A percentile compares a stretch with the other conserved stretches of the same genome.
Conservation (phyloP, 2,888 invertebrate genomes). For the Chelonus formosanus region DNA sequence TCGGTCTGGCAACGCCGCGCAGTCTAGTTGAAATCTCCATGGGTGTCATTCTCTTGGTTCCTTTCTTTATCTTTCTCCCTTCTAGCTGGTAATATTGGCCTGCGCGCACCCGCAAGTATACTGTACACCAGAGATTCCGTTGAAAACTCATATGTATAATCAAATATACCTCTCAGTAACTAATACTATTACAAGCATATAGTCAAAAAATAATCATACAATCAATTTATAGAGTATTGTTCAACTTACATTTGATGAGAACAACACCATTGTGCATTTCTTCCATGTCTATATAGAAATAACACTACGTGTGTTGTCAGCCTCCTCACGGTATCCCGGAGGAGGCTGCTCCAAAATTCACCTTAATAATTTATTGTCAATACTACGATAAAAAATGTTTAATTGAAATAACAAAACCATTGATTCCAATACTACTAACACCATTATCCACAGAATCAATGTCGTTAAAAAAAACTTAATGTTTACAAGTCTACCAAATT, state of each 20-base stretch:
- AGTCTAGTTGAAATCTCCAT: constrained; percentile 35
- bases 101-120: constrained; percentile 4
- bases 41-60: constrained; percentile 34
- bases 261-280: constrained; percentile 77
- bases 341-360: constrained; percentile 31
- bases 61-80: constrained; percentile 30
- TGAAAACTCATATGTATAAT: neutral
- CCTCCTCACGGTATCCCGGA: constrained; percentile 24
- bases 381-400: neutral
- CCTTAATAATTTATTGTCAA: constrained; percentile 9
- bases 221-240: no score
- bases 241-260: constrained; percentile 77
- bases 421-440: neutral
- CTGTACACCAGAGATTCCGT: neutral
- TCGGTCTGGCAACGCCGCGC: constrained; percentile 44
- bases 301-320: constrained; percentile 9
- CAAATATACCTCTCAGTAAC: constrained; percentile 1
- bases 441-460: constrained; percentile 1
- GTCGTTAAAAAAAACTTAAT: neutral
- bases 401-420: no score
- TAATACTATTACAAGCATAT: neutral
- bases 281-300: constrained; percentile 68
- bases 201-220: no score
- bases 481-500: no score
- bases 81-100: constrained; percentile 11